phyloP scores from a whole-genome alignment of 1,140 invertebrate genomes.

The Drosophila auraria region DNA sequence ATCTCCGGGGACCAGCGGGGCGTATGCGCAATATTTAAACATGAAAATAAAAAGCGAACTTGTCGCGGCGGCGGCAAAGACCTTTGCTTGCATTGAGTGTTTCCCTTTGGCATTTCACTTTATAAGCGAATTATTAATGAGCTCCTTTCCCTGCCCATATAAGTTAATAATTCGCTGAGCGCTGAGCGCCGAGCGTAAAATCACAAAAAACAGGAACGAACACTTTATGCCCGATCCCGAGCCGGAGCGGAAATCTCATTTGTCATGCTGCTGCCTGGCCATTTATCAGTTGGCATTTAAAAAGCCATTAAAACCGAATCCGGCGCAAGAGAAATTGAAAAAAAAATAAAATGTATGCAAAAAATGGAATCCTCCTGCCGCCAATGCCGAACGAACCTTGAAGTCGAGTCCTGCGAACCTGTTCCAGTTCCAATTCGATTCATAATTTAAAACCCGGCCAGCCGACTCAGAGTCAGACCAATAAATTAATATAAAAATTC shows the following conservation, averaged over 20 bases:
- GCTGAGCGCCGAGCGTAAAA: conserved; percentile 1
- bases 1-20: conserved; percentile 42
- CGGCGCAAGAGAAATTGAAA: conserved; percentile 55
- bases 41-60: conserved; percentile 22
- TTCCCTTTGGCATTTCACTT: conserved; percentile 50
- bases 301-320: conserved; percentile 82
- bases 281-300: conserved; percentile 83
- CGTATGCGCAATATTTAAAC: conserved; percentile 58
- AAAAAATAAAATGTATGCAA: conserved; percentile 43
- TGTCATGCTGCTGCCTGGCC: conserved; percentile 79
- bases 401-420: conserved; percentile 27
- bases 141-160: conserved; percentile 48
- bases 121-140: conserved; percentile 70
- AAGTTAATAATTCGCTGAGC: conserved; percentile 65
- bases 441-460: conserved; percentile 74
- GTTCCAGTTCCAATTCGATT: conserved; percentile 70
- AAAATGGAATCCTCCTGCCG: conserved; percentile 26
- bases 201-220: conserved; percentile 45
- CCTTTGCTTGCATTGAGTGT: conserved; percentile 42
- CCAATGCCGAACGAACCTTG: conserved; percentile 35
- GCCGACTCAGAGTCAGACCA: conserved; percentile 64
- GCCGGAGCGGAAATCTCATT: conserved; percentile 71
- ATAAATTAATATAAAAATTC: conserved; percentile 84
- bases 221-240: conserved; percentile 39
- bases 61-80: conserved; percentile 5